Conservation (phyloP, 2,888 invertebrate species). For the Dendrolimus houi region DNA sequence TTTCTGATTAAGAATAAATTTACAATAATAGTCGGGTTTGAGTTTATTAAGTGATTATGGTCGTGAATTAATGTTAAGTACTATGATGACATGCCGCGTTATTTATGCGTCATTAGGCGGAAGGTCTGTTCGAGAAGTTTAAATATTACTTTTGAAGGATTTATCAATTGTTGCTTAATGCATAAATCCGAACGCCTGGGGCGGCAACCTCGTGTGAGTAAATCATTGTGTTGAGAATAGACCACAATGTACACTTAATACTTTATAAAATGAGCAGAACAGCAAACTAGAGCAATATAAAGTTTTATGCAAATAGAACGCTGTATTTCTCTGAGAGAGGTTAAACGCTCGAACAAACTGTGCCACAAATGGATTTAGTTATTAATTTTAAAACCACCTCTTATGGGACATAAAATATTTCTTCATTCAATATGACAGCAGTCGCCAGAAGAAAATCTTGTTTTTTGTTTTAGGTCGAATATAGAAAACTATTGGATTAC, state of each 20-base stretch:
- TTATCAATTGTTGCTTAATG: slow-evolving; percentile 27
- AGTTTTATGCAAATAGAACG: slow-evolving; percentile 48
- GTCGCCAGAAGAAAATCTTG: no score
- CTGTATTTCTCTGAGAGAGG: slow-evolving; percentile 34
- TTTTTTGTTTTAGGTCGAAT: no score
- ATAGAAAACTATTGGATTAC: no score
- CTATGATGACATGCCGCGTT: slow-evolving; percentile 61
- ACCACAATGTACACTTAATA: background rate
- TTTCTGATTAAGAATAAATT: slow-evolving; percentile 69
- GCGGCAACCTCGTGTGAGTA: no score
- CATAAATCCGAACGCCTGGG: background rate
- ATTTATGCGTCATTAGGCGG: slow-evolving; percentile 48
- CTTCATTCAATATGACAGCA: no score
- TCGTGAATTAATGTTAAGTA: slow-evolving; percentile 59
- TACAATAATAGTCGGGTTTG: slow-evolving; percentile 66
- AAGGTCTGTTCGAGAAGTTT: slow-evolving; percentile 34
- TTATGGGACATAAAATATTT: background rate
- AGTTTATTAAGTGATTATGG: slow-evolving; percentile 72
- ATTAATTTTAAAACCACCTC: background rate
- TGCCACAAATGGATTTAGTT: slow-evolving; percentile 17
- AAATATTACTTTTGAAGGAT: slow-evolving; percentile 32
- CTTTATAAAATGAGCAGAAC: slow-evolving; percentile 13
- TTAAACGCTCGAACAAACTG: slow-evolving; percentile 37
- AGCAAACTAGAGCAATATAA: slow-evolving; percentile 54
- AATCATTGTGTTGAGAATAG: background rate